Conservation (phyloP, 2,888 invertebrate genomes). For the Dromius quadrimaculatus region DNA sequence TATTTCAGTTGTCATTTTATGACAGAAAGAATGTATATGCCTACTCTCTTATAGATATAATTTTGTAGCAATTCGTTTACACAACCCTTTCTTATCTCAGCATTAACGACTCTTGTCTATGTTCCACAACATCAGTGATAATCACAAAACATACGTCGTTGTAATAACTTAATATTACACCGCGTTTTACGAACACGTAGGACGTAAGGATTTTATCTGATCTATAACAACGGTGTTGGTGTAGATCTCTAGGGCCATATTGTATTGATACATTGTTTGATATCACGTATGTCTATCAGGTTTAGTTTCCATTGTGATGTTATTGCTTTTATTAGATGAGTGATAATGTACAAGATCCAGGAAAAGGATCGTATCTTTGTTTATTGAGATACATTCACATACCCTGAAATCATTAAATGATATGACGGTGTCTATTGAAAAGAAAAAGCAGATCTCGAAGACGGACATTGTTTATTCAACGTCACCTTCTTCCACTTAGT, state of each 20-base stretch:
- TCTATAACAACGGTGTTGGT: not conserved
- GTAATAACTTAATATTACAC: not conserved
- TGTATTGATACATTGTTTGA: constrained; percentile 54
- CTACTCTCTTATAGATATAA: too few relatives aligned
- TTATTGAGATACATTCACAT: too few relatives aligned
- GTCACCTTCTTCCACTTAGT: too few relatives aligned
- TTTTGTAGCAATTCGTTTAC: not conserved
- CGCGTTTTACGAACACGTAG: not conserved
- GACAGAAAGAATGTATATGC: not conserved
- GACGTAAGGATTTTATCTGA: not conserved
- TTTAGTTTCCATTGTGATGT: constrained; percentile 54
- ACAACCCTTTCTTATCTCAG: not conserved
- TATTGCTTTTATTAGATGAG: constrained; percentile 53
- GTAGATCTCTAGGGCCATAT: constrained; percentile 43
- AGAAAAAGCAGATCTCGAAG: too few relatives aligned
- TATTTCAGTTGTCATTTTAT: too few relatives aligned
- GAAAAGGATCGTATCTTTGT: too few relatives aligned
- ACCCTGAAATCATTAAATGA: too few relatives aligned
- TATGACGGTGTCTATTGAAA: too few relatives aligned
- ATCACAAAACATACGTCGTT: constrained; percentile 3
- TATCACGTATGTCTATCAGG: constrained; percentile 56
- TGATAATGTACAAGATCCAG: too few relatives aligned
- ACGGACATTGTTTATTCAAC: too few relatives aligned
- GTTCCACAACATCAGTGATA: not conserved
- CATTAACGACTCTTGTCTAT: not conserved